Conservation (phyloP, 2,797 vertebrate genomes). For the Brachyalestes nurse region DNA sequence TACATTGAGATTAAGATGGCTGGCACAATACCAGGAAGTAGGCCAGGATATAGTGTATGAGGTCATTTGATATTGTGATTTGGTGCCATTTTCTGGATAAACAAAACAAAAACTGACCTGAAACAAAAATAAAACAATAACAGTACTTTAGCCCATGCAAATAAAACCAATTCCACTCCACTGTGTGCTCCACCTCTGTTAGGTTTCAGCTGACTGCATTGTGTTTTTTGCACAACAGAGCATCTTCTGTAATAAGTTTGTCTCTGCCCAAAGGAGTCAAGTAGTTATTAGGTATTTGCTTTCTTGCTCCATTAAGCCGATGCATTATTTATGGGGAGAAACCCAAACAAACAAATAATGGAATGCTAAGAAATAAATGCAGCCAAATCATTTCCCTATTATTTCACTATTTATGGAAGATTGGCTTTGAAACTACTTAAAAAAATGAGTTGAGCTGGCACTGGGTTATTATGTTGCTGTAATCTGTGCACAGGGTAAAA, state of each 20-base stretch:
- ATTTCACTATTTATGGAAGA: conserved; percentile 76
- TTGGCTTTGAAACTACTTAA: conserved; percentile 67
- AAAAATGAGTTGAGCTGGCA: conserved; percentile 63
- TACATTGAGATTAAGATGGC: conserved; percentile 1
- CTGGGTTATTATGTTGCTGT: conserved; percentile 67
- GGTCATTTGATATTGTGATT: neutral
- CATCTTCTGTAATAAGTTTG: conserved; percentile 72
- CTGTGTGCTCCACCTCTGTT: conserved; percentile 52
- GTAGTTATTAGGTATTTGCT: conserved; percentile 78
- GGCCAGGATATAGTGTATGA: neutral
- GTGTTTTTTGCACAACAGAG: conserved; percentile 61
- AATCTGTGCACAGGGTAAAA: conserved; percentile 71
- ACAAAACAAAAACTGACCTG: conserved; percentile 61
- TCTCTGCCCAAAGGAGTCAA: conserved; percentile 69
- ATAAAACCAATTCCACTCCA: conserved; percentile 57
- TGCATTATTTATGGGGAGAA: conserved; percentile 81
- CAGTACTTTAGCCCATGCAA: conserved; percentile 55
- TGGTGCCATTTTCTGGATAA: conserved; percentile 53
- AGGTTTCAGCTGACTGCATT: conserved; percentile 68
- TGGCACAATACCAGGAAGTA: conserved; percentile 5
- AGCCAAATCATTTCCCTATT: conserved; percentile 77
- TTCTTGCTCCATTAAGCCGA: conserved; percentile 76
- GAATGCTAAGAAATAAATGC: conserved; percentile 77
- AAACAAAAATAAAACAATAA: conserved; percentile 42
- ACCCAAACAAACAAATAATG: conserved; percentile 71